Conservation (phyloP, 2,888 invertebrate species). For the Pyralis farinalis region DNA sequence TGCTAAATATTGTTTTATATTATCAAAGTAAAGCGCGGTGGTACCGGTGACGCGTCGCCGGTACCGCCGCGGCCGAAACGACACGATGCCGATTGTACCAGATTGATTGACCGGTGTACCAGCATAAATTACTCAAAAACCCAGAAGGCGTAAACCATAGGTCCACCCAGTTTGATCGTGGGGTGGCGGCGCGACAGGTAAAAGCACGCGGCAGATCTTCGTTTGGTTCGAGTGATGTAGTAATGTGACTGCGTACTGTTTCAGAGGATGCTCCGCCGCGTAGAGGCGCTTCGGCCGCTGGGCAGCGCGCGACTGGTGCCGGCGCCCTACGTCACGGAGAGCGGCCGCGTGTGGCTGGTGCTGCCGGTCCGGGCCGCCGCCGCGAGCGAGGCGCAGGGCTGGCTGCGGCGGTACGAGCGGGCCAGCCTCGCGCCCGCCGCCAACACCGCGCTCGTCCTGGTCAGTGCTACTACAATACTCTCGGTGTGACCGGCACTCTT, state of each 20-base stretch:
- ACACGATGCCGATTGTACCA: no score
- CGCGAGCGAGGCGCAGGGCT: conserved; percentile 78
- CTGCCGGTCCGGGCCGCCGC: conserved; percentile 77
- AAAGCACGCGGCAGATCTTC: conserved; percentile 4
- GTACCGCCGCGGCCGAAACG: no score
- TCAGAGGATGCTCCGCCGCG: conserved; percentile 53
- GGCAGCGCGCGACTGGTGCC: conserved; percentile 94
- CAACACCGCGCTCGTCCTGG: conserved; percentile 89
- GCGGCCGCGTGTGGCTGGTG: conserved; percentile 89
- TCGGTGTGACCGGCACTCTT: conserved; percentile 87
- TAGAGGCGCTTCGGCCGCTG: conserved; percentile 91
- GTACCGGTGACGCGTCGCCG: no score
- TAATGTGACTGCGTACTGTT: background rate
- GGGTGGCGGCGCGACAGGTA: conserved; percentile 9
- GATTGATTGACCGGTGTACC: no score
- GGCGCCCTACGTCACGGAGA: conserved; percentile 98
- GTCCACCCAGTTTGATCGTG: no score
- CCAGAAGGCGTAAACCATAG: no score
- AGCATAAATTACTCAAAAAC: no score
- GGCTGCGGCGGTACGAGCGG: conserved; percentile 87
- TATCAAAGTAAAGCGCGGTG: no score
- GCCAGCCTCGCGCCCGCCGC: conserved; percentile 88
- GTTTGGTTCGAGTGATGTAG: background rate
- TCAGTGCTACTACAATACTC: conserved; percentile 87
- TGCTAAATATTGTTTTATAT: no score